These are phyloP conservation scores for Staurois parvus DNA, from an alignment of 2,797 vertebrate species.

Conservation along the genomic window DNA sequence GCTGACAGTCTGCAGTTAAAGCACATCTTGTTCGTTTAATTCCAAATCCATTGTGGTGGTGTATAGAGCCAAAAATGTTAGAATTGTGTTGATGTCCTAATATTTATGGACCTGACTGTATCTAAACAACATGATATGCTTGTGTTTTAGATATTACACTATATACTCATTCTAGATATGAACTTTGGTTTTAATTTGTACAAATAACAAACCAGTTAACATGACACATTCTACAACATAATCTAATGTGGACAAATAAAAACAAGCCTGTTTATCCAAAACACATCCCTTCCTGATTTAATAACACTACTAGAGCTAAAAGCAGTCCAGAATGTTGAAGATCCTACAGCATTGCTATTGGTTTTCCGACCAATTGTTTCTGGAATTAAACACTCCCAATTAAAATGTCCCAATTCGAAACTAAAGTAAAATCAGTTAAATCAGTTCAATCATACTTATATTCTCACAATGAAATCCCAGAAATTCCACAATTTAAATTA, in stretches of 20 bases:
- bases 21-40: no score
- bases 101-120: no score
- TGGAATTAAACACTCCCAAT: background rate
- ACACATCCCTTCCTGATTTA: constrained; percentile 39
- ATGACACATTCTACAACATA: constrained; percentile 12
- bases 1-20: no score
- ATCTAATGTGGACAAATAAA: constrained; percentile 5
- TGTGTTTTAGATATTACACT: no score
- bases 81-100: no score
- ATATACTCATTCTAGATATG: no score
- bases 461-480: background rate
- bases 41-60: no score
- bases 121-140: no score
- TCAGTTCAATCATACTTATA: background rate
- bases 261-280: constrained; percentile 14
- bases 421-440: background rate
- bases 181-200: no score
- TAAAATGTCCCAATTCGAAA: constrained; percentile 1
- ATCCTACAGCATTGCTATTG: constrained; percentile 8
- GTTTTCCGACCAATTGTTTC: constrained; percentile 19
- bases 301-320: constrained; percentile 17
- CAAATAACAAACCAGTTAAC: no score
- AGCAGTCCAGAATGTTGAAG: constrained; percentile 8
- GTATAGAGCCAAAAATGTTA: no score
- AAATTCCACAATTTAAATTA: no score